Evolutionary conservation across 2,888 invertebrate species (phyloP).

Genomic region (Belgica antarctica): DNA sequence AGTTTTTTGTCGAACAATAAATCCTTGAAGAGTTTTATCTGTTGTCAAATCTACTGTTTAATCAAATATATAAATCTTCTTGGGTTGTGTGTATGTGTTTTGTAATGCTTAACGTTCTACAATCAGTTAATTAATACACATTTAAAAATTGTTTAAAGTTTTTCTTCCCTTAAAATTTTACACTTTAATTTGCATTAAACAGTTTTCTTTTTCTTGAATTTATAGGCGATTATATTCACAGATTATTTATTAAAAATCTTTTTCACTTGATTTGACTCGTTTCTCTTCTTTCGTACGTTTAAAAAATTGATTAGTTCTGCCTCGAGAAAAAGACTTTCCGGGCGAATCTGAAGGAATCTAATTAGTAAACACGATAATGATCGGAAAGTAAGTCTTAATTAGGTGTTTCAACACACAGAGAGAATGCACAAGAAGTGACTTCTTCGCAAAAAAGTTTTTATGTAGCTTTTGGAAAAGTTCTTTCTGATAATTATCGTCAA

Average conservation of each 20-base stretch:
- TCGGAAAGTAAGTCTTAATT: slow-evolving; percentile 25
- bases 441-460: not conserved
- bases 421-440: slow-evolving; percentile 14
- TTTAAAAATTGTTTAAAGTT: slow-evolving; percentile 37
- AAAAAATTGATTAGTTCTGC: slow-evolving; percentile 22
- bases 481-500: slow-evolving; percentile 19
- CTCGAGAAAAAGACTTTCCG: not conserved
- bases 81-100: not conserved
- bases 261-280: slow-evolving; percentile 26
- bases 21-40: too few relatives aligned
- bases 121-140: slow-evolving; percentile 36
- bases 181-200: slow-evolving; percentile 24
- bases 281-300: slow-evolving; percentile 20
- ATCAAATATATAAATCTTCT: slow-evolving; percentile 8
- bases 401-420: slow-evolving; percentile 20
- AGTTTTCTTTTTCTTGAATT: slow-evolving; percentile 31
- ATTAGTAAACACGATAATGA: slow-evolving; percentile 24
- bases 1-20: not conserved
- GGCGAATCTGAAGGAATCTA: slow-evolving; percentile 8
- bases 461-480: not conserved
- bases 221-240: slow-evolving; percentile 42
- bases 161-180: slow-evolving; percentile 28
- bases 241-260: slow-evolving; percentile 32
- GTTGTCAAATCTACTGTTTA: too few relatives aligned
- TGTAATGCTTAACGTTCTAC: slow-evolving; percentile 6